A percentile compares a stretch with the other conserved stretches of the same genome.
These are phyloP conservation scores for Alaudala cheleensis DNA, from an alignment of 2,113 vertebrate genomes.

Conservation along the genomic window DNA sequence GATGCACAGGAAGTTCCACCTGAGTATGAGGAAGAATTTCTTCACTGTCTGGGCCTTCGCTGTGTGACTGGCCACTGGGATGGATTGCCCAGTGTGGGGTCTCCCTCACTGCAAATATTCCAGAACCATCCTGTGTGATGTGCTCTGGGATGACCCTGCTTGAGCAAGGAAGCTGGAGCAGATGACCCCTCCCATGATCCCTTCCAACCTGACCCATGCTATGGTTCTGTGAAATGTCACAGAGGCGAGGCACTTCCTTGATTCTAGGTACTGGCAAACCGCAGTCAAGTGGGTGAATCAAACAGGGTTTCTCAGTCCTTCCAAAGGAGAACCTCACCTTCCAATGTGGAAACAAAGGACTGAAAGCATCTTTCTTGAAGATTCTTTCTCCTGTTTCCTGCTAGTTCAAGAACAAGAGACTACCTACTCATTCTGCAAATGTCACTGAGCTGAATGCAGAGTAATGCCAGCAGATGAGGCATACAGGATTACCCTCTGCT, in stretches of 20 bases:
- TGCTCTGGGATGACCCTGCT: neutral
- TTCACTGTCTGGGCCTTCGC: rapidly evolving
- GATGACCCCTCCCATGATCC: neutral
- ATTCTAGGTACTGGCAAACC: neutral
- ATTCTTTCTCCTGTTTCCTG: neutral
- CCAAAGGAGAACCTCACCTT: neutral
- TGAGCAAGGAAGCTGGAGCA: neutral
- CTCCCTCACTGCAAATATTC: neutral
- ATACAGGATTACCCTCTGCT: neutral
- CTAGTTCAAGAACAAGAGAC: neutral
- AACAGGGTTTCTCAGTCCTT: neutral
- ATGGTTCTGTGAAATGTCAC: neutral
- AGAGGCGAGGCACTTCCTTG: neutral
- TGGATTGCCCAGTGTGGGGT: neutral
- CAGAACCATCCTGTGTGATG: neutral
- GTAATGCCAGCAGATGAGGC: neutral
- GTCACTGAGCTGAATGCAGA: neutral
- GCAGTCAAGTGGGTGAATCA: neutral
- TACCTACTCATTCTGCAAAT: neutral
- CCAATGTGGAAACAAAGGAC: neutral
- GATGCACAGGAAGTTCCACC: too few species aligned
- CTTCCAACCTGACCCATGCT: neutral
- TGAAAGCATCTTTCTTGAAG: neutral
- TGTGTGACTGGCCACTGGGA: neutral
- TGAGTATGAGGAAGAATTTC: neutral